Evolutionary conservation across 64 coral and sea anemone species (phyloP).

Genomic region (Montipora capricornis): DNA sequence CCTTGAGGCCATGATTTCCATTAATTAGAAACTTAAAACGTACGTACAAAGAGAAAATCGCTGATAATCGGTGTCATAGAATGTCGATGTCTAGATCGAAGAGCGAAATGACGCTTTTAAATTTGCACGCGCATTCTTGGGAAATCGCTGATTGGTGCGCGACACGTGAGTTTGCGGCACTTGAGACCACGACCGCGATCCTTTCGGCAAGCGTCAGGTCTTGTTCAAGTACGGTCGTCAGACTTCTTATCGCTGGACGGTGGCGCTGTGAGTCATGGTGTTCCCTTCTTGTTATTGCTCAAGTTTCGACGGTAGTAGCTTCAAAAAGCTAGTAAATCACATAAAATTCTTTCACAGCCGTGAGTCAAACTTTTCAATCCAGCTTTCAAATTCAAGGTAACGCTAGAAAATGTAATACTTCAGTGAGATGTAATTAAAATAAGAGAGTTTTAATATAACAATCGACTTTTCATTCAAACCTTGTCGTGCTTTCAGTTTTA

Average conservation of each 20-base stretch:
- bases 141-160: not conserved
- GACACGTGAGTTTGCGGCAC: not conserved
- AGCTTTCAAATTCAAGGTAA: no score
- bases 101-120: not conserved
- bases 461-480: no score
- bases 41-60: not conserved
- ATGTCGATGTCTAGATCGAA: not conserved
- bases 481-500: no score
- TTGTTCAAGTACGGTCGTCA: not conserved
- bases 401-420: no score
- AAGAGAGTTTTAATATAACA: no score
- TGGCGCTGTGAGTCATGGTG: not conserved
- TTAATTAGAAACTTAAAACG: not conserved
- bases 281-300: not conserved
- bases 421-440: no score
- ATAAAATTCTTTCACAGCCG: no score
- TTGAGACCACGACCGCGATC: not conserved
- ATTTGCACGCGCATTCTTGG: not conserved
- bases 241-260: not conserved
- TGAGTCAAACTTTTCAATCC: no score
- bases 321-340: not conserved
- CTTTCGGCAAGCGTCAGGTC: not conserved
- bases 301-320: not conserved
- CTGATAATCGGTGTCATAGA: not conserved
- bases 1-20: not conserved